phyloP scores from a whole-genome alignment of 2,113 vertebrate species.

The Percina caprodes region DNA sequence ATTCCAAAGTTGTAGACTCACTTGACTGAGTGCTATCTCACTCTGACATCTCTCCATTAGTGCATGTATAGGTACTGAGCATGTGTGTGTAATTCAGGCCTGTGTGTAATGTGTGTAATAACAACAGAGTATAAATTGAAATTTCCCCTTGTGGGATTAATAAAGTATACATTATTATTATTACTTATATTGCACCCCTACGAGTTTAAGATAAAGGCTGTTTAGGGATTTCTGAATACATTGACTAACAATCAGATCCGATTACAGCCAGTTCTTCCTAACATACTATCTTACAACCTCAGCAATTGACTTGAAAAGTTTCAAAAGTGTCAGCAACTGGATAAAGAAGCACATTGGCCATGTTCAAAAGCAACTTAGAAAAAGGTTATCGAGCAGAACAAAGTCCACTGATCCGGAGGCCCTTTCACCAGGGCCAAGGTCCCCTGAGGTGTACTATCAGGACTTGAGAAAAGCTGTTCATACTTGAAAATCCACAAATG shows the following conservation, averaged over 20 bases:
- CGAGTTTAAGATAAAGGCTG: background rate
- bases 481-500: slow-evolving; percentile 36
- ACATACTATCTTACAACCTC: background rate
- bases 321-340: background rate
- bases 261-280: background rate
- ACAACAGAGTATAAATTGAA: too few relatives aligned
- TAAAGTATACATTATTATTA: too few relatives aligned
- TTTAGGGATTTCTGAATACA: background rate
- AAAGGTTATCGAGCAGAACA: background rate
- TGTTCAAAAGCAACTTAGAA: background rate
- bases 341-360: background rate
- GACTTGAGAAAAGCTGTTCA: slow-evolving; percentile 5
- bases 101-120: too few relatives aligned
- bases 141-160: too few relatives aligned
- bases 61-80: too few relatives aligned
- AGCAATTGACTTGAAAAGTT: background rate
- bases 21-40: too few relatives aligned
- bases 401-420: background rate
- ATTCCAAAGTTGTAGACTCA: too few relatives aligned
- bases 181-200: background rate
- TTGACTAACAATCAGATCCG: background rate
- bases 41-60: too few relatives aligned
- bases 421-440: background rate
- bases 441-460: background rate
- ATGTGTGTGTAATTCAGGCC: too few relatives aligned